Base-by-base conservation (phyloP, 2,888 invertebrate genomes). In the Deilephila porcellus region DNA sequence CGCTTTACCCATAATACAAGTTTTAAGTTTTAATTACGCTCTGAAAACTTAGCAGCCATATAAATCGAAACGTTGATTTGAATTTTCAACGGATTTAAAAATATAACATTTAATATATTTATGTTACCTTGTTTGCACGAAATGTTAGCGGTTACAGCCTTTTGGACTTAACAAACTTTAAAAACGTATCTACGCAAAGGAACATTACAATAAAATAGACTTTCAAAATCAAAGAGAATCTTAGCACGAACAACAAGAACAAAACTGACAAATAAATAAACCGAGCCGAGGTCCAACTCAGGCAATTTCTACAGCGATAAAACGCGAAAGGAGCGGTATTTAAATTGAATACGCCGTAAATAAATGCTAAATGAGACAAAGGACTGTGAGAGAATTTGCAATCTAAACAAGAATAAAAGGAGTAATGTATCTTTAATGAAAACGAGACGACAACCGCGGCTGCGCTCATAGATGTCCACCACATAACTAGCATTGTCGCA, bases 281-380 rank as follows among this genome's bases (percentile, higher is more conserved):
- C 88, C 87, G 82, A 87, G 83, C 82, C 82, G 84, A 85, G 86
- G 86, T 88, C 88, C 88, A 85, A 90, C 87, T 88, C 88, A 80
- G 84, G 87, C 88, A 89, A 90, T 91, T 91, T 85, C 88, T 87
- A 81, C 86, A 82, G 85, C 88, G 91, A 93, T 93, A 92, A 92
- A 93, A 91, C 90, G 88, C 88, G 83, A 88, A 90, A 90, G 88
- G 87, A 91, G 89, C 88, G 86, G 90, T 92, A 91, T 93, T 93
- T 92, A 92, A 93, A 93, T 93, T 91, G 92, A 92, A 92, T 90
- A 90, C 90, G 88, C 89, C 91, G 91, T 93, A 91, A 93, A 93
- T 93, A 93, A 92, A 93, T 91, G 89, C 87, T 91, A 91, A 93
- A 92, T 91, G 92, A 93, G 92, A 93, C 93, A 93, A 93, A 92